phyloP scores from a whole-genome alignment of 2,888 invertebrate genomes.

The Liopterus haemorrhoidalis region DNA sequence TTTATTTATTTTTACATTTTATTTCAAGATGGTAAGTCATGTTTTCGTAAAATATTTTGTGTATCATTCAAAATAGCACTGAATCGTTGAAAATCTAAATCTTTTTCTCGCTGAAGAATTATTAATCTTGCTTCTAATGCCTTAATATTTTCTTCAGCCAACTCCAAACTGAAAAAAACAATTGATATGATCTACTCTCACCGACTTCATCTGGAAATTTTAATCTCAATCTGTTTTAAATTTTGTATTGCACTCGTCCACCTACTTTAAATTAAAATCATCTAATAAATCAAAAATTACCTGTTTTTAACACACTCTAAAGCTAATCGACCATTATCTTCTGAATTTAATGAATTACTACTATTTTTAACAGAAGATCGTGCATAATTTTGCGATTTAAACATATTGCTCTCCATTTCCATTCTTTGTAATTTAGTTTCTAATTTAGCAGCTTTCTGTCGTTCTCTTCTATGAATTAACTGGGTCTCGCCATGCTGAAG shows the following conservation, averaged over 20 bases:
- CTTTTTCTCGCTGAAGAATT: conserved; percentile 59
- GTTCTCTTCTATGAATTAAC: conserved; percentile 44
- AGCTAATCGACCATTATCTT: conserved; percentile 41
- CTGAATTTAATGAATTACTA: too few relatives aligned
- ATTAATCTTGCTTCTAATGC: conserved; percentile 58
- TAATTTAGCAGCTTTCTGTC: conserved; percentile 54
- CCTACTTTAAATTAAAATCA: too few relatives aligned
- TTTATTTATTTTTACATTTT: too few relatives aligned
- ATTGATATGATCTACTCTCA: background rate
- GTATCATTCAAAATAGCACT: conserved; percentile 35
- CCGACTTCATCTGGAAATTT: background rate
- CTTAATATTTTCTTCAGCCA: conserved; percentile 61
- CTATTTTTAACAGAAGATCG: conserved; percentile 35
- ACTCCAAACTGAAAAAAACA: conserved; percentile 49
- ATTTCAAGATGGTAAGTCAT: too few relatives aligned
- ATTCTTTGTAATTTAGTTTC: conserved; percentile 52
- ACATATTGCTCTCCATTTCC: conserved; percentile 49
- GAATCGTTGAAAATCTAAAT: conserved; percentile 53
- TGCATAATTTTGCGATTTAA: conserved; percentile 42
- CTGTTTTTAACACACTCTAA: conserved; percentile 48
- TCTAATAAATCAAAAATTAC: too few relatives aligned
- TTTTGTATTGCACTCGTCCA: too few relatives aligned
- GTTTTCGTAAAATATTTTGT: too few relatives aligned
- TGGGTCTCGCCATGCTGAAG: conserved; percentile 40
- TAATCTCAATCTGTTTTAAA: too few relatives aligned